Evolutionary conservation across 2,888 invertebrate species (phyloP), one percentile per base, ranked within the genome.

Genomic region (Scaptomyza parva): DNA sequence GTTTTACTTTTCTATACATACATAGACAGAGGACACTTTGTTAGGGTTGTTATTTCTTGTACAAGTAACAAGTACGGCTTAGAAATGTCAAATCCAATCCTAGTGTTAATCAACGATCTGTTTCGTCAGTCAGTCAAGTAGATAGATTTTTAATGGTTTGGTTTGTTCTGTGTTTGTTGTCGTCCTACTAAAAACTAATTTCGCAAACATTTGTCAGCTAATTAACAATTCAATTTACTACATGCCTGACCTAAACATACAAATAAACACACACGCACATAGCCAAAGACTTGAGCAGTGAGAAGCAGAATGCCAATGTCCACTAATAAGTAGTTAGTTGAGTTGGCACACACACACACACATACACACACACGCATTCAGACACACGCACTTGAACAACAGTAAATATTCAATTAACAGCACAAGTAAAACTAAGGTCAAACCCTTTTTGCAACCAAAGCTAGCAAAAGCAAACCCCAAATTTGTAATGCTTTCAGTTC

Each of bases 191-290:
- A 44, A 67, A 85, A 85, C 69, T 78, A 78, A 76, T 78, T 82
- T 70, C 41, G 76, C 72, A 82, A 86, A 73, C 81, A 86, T 75
- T 86, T 80, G 81, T 70, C 84, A 78, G 84, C 86, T 86, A 81
- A 83, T 83, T 86, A 83, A 83, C 83, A 83, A 83, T 83, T 83
- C 81, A 83, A 83, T 83, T 83, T 86, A 72, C 83, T 80, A 75
- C 86, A 81, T 84, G 78, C 84, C 70, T 74, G 81, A 84, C 86
- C 82, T 84, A 83, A 83, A 66, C 82, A 83, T 61, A 86, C 86
- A 83, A 72, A 64, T 55, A 66, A 70, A 55, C 33, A 58, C 30
- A 54, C 24, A 41, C 28, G 24, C 17, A 47, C 7, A 28, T 18
- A 30, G 50, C 26, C n/a, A 24, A 28, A 40, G 44, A 26, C 43